Conservation (phyloP, 1,140 invertebrate species). For the Branchinecta lindahli region DNA sequence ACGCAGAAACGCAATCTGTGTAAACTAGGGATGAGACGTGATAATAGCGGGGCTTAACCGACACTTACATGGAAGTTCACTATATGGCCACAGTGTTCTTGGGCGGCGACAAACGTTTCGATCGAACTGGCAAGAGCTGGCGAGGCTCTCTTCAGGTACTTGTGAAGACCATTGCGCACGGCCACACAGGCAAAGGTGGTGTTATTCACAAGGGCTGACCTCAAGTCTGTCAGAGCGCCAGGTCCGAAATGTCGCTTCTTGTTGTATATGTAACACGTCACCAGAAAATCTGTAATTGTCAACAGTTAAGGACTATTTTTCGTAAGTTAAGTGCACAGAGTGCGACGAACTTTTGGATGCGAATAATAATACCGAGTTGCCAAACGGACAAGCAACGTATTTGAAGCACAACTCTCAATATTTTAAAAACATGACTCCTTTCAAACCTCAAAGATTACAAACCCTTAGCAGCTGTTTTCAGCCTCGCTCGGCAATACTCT, state of each 20-base stretch:
- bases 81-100: conserved; percentile 48
- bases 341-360: too few relatives aligned
- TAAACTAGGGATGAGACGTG: too few relatives aligned
- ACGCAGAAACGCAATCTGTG: too few relatives aligned
- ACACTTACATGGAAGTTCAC: conserved; percentile 41
- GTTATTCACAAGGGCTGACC: conserved; percentile 89
- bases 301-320: too few relatives aligned
- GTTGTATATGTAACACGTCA: conserved; percentile 74
- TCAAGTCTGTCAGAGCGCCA: conserved; percentile 73
- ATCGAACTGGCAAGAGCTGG: conserved; percentile 48
- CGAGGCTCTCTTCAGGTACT: conserved; percentile 47
- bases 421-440: too few relatives aligned
- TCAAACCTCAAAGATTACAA: too few relatives aligned
- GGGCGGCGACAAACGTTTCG: conserved; percentile 60
- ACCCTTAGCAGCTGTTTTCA: too few relatives aligned
- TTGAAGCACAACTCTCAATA: too few relatives aligned
- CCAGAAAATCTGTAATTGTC: conserved; percentile 54
- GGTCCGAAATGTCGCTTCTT: conserved; percentile 47
- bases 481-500: too few relatives aligned
- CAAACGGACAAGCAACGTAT: too few relatives aligned
- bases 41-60: not conserved
- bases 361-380: too few relatives aligned
- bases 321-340: too few relatives aligned
- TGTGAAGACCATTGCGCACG: conserved; percentile 67
- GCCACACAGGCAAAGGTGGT: conserved; percentile 76